Conservation (phyloP, 2,888 invertebrate species). For the Drosophila paramelanica region DNA sequence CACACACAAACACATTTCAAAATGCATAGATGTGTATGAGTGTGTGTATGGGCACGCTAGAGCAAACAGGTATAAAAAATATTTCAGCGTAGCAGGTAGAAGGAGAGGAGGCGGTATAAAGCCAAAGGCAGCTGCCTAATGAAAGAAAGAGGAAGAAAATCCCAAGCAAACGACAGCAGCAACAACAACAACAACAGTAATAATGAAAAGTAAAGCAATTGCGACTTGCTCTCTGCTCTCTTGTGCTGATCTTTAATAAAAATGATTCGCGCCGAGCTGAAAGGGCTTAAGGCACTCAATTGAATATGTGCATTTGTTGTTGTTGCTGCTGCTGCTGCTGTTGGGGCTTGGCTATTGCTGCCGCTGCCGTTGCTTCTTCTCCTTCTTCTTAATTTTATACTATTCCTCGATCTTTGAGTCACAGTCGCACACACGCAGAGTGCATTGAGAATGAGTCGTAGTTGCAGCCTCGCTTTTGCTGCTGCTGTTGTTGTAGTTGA, state of each 20-base stretch:
- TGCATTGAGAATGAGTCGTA: slow-evolving; percentile 61
- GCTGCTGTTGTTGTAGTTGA: slow-evolving; percentile 15
- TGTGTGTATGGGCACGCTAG: slow-evolving; percentile 28
- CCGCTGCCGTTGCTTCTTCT: slow-evolving; percentile 12
- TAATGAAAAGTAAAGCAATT: slow-evolving; percentile 43
- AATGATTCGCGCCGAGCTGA: slow-evolving; percentile 25
- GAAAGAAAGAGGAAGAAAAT: slow-evolving; percentile 66
- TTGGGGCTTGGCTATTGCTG: slow-evolving; percentile 35
- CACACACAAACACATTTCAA: slow-evolving; percentile 23
- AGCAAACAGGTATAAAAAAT: slow-evolving; percentile 74
- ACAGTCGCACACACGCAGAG: slow-evolving; percentile 32
- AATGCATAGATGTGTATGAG: not conserved
- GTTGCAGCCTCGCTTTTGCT: slow-evolving; percentile 28
- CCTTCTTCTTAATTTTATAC: slow-evolving; percentile 17
- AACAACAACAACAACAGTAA: slow-evolving; percentile 29
- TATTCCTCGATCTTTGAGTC: slow-evolving; percentile 53
- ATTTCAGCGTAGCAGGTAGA: slow-evolving; percentile 62
- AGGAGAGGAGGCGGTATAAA: slow-evolving; percentile 36
- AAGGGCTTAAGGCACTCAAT: slow-evolving; percentile 30
- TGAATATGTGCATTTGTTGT: slow-evolving; percentile 12
- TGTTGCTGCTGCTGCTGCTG: slow-evolving; percentile 13
- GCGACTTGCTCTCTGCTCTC: slow-evolving; percentile 23
- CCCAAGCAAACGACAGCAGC: slow-evolving; percentile 31
- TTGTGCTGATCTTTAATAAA: slow-evolving; percentile 27
- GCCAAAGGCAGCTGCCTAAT: slow-evolving; percentile 46